Conservation (phyloP, 2,113 vertebrate species). For the Acrocephalus arundinaceus region DNA sequence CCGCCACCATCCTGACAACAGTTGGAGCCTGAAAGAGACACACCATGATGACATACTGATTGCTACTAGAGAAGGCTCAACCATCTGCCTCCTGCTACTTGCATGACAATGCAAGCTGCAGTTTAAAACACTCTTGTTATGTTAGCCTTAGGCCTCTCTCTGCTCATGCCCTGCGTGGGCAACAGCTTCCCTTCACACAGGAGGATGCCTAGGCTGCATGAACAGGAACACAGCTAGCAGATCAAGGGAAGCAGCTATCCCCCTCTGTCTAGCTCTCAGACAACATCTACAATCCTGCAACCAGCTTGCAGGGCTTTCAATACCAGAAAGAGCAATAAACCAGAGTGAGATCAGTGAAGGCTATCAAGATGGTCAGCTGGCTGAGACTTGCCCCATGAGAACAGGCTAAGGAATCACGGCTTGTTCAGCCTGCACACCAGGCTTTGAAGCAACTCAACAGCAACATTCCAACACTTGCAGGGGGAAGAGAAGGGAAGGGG, state of each 20-base stretch:
- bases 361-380: not conserved
- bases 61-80: not conserved
- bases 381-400: not conserved
- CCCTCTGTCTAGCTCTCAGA: not conserved
- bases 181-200: not conserved
- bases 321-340: not conserved
- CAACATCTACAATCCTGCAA: not conserved
- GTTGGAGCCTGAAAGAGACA: constrained; percentile 34
- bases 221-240: not conserved
- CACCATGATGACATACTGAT: not conserved
- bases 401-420: not conserved
- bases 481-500: not conserved
- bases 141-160: not conserved
- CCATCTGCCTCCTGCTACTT: constrained; percentile 25
- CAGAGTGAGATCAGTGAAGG: not conserved
- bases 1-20: constrained; percentile 13
- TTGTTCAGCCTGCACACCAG: not conserved
- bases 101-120: not conserved
- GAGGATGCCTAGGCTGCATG: not conserved
- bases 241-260: not conserved
- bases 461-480: not conserved
- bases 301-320: not conserved
- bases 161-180: not conserved
- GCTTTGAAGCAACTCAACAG: not conserved
- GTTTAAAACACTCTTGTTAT: not conserved